Evolutionary conservation across 2,113 vertebrate species (phyloP).

Genomic region (Grallaria varia): DNA sequence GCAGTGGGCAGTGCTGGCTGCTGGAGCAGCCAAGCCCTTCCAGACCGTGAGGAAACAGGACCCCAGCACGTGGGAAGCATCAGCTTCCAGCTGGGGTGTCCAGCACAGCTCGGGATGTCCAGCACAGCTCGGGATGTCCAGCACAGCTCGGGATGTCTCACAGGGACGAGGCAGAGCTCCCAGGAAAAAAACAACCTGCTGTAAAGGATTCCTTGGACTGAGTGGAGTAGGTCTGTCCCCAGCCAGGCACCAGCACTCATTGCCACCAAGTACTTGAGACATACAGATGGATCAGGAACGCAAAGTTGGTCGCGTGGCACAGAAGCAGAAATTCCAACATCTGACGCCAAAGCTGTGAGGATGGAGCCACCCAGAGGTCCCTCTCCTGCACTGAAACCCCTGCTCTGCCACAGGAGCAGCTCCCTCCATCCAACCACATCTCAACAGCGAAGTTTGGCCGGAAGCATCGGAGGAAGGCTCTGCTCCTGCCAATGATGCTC

Average conservation of each 20-base stretch:
- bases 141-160: accelerated
- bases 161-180: accelerated
- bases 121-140: too few relatives aligned
- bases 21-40: neutral
- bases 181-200: neutral
- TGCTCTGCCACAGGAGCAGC: neutral
- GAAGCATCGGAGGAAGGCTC: neutral
- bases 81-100: neutral
- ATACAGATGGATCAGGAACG: neutral
- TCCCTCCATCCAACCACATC: neutral
- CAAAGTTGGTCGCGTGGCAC: accelerated
- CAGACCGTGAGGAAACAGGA: neutral
- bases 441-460: accelerated
- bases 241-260: neutral
- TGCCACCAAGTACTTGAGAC: neutral
- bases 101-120: accelerated
- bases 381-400: neutral
- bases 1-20: neutral
- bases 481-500: neutral
- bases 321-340: neutral
- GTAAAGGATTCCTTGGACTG: neutral
- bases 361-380: slow-evolving; percentile 36
- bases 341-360: neutral
- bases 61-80: accelerated
- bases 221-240: neutral